Conservation (phyloP, 2,113 vertebrate species). For the Charadrius vociferus region DNA sequence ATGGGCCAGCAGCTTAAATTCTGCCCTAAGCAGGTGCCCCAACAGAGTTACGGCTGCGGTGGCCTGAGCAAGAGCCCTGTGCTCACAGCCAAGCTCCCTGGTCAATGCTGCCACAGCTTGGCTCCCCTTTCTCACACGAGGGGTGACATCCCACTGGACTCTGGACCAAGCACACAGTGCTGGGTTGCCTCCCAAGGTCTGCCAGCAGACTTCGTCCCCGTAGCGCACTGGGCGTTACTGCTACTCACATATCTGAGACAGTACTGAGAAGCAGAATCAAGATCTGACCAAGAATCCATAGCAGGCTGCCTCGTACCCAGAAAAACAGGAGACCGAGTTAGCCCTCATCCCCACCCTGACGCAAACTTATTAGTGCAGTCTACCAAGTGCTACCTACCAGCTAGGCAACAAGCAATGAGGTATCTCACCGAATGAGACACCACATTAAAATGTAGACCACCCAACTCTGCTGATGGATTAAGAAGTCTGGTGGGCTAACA, state of each 20-base stretch:
- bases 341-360: background rate
- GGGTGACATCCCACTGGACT: background rate
- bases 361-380: background rate
- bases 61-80: background rate
- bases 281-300: background rate
- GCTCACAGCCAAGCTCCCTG: background rate
- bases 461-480: background rate
- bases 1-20: background rate
- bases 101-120: fast-evolving
- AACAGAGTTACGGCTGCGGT: fast-evolving
- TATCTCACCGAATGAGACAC: background rate
- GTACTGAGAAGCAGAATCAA: background rate
- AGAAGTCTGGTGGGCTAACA: background rate
- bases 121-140: background rate
- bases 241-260: fast-evolving
- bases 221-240: background rate
- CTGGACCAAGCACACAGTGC: background rate
- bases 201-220: background rate
- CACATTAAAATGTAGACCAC: background rate
- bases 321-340: background rate
- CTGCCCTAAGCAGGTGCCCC: background rate
- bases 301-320: background rate
- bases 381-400: background rate
- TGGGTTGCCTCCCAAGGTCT: background rate
- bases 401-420: background rate